These are phyloP conservation scores for Prionailurus bengalensis DNA, from an alignment of 2,113 vertebrate genomes.

Conservation along the genomic window DNA sequence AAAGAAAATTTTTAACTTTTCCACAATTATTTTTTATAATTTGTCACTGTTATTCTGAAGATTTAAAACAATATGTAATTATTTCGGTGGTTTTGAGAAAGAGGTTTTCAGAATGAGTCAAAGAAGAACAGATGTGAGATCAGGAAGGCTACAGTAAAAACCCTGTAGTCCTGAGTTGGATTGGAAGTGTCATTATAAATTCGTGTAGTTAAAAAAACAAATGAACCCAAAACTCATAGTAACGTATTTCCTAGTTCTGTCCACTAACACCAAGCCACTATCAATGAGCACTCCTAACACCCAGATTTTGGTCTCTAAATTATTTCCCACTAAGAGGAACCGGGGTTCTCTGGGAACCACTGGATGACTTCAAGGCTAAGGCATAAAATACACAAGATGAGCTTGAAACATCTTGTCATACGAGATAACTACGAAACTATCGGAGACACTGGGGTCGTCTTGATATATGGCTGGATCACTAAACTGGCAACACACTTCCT, in stretches of 20 bases:
- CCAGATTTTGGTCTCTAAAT: neutral
- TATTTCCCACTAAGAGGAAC: neutral
- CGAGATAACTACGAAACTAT: neutral
- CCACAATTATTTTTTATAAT: neutral
- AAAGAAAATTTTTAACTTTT: constrained; percentile 12
- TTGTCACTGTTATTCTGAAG: neutral
- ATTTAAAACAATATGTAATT: neutral
- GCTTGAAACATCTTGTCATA: neutral
- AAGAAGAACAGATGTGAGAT: neutral
- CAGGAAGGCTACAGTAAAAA: neutral
- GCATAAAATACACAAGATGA: neutral
- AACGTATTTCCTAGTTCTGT: neutral
- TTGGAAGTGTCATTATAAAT: neutral
- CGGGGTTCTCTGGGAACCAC: neutral
- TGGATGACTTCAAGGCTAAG: neutral
- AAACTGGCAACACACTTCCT: neutral
- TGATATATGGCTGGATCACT: neutral
- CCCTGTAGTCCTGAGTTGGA: neutral
- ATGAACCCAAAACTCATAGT: neutral
- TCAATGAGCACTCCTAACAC: neutral
- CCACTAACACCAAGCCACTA: neutral
- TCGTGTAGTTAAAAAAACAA: neutral
- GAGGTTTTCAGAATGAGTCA: neutral
- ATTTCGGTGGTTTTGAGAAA: constrained; percentile 19
- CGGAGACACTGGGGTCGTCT: neutral